A percentile compares a stretch with the other conserved stretches of the same genome.
phyloP scores from a whole-genome alignment of 2,888 invertebrate species.

The Sphaerophoria rueppellii region DNA sequence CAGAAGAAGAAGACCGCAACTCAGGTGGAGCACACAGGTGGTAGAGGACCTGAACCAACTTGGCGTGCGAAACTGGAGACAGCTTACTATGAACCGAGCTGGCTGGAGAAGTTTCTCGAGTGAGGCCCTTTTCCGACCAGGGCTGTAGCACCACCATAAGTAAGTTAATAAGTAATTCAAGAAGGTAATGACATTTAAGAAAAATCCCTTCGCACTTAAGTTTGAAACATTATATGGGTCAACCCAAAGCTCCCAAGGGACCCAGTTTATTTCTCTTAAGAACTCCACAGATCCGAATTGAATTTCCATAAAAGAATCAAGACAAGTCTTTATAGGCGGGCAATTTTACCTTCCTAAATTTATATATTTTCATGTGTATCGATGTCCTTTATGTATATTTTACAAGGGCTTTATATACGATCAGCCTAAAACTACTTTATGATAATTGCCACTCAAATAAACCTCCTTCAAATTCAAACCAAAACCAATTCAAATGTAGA shows the following conservation, averaged over 20 bases:
- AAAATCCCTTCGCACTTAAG: no score
- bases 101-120: no score
- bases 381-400: not conserved
- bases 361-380: constrained; percentile 11
- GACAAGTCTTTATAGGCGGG: not conserved
- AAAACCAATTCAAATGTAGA: not conserved
- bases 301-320: constrained; percentile 7
- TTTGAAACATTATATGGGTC: not conserved
- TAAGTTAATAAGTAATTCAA: no score
- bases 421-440: constrained; percentile 35
- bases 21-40: no score
- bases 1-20: no score
- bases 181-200: no score
- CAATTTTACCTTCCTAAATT: constrained; percentile 4
- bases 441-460: constrained; percentile 67
- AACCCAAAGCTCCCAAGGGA: not conserved
- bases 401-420: constrained; percentile 20
- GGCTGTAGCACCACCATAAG: no score
- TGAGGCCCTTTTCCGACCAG: no score
- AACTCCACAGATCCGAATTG: not conserved
- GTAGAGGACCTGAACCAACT: no score
- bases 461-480: not conserved
- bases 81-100: no score
- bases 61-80: no score
- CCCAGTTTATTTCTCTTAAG: not conserved